Evolutionary conservation across 1,140 invertebrate genomes (phyloP), one percentile per base, ranked within the genome.

Genomic region (Pemphigus obesinymphae): DNA sequence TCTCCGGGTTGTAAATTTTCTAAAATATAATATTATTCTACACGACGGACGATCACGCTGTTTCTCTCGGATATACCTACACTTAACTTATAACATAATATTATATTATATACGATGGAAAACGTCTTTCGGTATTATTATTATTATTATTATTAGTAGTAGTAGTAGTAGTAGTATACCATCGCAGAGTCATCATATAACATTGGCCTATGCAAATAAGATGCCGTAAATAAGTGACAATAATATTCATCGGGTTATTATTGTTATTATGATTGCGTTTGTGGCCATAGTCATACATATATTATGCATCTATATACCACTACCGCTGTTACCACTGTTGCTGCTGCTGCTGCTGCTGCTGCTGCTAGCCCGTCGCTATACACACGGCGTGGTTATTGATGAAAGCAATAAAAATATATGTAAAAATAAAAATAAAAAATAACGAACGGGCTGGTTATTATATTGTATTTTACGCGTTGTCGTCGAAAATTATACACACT

Each of bases 151-250:
- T 26, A 26, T 40, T 40, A 40, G 37, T 40, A 5, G 23, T 70
- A n/a, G n/a, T n/a, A n/a, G n/a, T n/a, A n/a, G n/a, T n/a, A n/a
- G n/a, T n/a, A n/a, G n/a, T n/a, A n/a, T 23, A 23, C n/a, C 37
- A 5, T 43, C 66, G 66, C 11, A 4, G 45, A 5, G 37, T n/a
- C n/a, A n/a, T n/a, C 37, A 40, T 10, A 15, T 43, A 43, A 43
- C 37, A 43, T 70, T 75, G 26, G 72, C 15, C 43, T 75, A 75
- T 75, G 72, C 72, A 75, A 75, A 75, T 75, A 75, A 75, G 72
- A 75, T 13, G 72, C 72, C 72, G 45, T 75, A 75, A 75, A 75
- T n/a, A 75, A 75, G 43, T 75, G 72, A 75, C 72, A 53, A 75
- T 75, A 70, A 70, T 70, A 70, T 43, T 70, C 37, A n/a, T 70